A percentile compares a stretch with the other conserved stretches of the same genome.
Evolutionary conservation across 2,888 invertebrate species (phyloP).

Genomic region (Escarpia spicata): DNA sequence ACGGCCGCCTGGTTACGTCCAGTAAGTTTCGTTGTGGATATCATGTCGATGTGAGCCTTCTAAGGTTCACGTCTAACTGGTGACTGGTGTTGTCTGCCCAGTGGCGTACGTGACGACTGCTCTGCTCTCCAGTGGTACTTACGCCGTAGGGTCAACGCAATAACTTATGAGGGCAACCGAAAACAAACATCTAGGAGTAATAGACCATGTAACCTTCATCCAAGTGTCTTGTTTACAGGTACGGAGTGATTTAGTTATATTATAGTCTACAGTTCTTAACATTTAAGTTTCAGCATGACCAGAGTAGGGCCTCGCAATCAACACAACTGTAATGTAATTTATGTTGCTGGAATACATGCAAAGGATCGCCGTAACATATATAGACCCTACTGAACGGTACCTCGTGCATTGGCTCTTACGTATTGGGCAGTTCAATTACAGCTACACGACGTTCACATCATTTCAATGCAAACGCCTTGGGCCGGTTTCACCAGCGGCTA

Average conservation of each 20-base stretch:
- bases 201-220: not conserved
- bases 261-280: not conserved
- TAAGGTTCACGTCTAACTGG: not conserved
- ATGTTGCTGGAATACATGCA: too few species aligned
- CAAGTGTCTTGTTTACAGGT: not conserved
- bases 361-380: too few species aligned
- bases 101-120: not conserved
- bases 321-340: not conserved
- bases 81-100: not conserved
- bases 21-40: not conserved
- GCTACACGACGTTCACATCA: too few species aligned
- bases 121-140: not conserved
- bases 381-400: too few species aligned
- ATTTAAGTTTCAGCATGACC: not conserved
- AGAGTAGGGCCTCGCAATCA: not conserved
- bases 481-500: too few species aligned
- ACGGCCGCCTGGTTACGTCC: not conserved
- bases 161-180: not conserved
- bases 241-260: not conserved
- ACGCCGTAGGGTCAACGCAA: not conserved
- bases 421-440: too few species aligned
- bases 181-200: not conserved
- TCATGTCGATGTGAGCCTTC: not conserved
- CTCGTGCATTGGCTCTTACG: too few species aligned
- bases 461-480: too few species aligned